A percentile compares a stretch with the other conserved stretches of the same genome.
Evolutionary conservation across 2,113 vertebrate species (phyloP).

Genomic region (Sinocyclocheilus anshuiensis): DNA sequence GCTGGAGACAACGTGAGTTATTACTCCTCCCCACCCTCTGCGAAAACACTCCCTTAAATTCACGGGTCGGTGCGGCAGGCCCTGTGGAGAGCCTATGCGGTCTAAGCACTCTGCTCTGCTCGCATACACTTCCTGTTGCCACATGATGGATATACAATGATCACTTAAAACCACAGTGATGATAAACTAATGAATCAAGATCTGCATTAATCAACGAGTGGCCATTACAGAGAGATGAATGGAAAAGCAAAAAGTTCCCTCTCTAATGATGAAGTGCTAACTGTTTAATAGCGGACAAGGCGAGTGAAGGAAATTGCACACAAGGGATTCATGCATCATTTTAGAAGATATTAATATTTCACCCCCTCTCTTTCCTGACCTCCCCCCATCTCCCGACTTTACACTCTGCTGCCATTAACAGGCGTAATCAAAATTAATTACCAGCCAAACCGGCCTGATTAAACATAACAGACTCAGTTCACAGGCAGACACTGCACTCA

Average conservation of each 20-base stretch:
- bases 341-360: conserved; percentile 98
- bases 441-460: conserved; percentile 95
- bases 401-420: conserved; percentile 82
- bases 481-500: conserved; percentile 59
- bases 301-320: conserved; percentile 95
- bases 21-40: conserved; percentile 47
- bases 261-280: conserved; percentile 99
- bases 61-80: conserved; percentile 10
- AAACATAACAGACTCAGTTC: conserved; percentile 90
- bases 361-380: conserved; percentile 49
- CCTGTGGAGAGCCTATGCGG: neutral
- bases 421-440: conserved; percentile 99
- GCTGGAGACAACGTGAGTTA: conserved; percentile 67
- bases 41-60: conserved; percentile 48
- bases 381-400: conserved; percentile 41
- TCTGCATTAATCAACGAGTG: conserved; percentile 90
- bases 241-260: conserved; percentile 91
- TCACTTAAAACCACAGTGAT: conserved; percentile 97
- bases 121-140: conserved; percentile 48
- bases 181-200: conserved; percentile 99
- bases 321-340: conserved; percentile 99
- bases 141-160: conserved; percentile 83
- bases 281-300: conserved; percentile 97
- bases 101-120: conserved; percentile 26
- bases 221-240: conserved; percentile 93